Evolutionary conservation across 2,888 invertebrate genomes (phyloP).

Genomic region (Sarcophaga carnaria): DNA sequence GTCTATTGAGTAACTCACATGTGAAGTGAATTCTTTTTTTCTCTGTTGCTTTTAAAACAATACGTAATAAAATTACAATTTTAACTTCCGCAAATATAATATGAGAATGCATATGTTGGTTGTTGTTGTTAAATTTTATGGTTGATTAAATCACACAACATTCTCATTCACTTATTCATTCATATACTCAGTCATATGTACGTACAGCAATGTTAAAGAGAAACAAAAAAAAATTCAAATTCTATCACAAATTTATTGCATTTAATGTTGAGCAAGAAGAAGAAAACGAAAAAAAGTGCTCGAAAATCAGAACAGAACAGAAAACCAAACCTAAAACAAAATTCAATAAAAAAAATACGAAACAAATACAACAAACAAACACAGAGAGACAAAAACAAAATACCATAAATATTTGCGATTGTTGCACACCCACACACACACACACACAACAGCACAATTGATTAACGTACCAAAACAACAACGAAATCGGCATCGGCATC

Average conservation of each 20-base stretch:
- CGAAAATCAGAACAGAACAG: not conserved
- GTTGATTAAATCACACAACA: constrained; percentile 65
- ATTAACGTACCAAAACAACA: not conserved
- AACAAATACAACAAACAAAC: not conserved
- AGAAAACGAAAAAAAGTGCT: not conserved
- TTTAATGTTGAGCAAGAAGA: constrained; percentile 15
- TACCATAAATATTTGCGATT: constrained; percentile 60
- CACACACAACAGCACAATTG: not conserved
- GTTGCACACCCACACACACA: constrained; percentile 10
- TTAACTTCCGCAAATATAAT: constrained; percentile 66
- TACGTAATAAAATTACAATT: constrained; percentile 33
- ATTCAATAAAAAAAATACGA: constrained; percentile 3
- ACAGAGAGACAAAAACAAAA: constrained; percentile 28
- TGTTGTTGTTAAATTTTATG: constrained; percentile 64
- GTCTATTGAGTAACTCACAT: constrained; percentile 50
- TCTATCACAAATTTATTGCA: constrained; percentile 26
- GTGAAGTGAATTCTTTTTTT: not conserved
- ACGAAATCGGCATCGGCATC: no score
- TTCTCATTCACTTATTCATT: constrained; percentile 12
- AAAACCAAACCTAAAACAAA: not conserved
- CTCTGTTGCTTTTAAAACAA: constrained; percentile 10
- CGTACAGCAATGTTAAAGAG: not conserved
- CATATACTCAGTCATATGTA: not conserved
- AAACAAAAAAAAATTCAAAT: constrained; percentile 9
- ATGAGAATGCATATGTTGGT: constrained; percentile 44